Evolutionary conservation across 2,888 invertebrate species (phyloP).

Genomic region (Sinhomidia bicolor): DNA sequence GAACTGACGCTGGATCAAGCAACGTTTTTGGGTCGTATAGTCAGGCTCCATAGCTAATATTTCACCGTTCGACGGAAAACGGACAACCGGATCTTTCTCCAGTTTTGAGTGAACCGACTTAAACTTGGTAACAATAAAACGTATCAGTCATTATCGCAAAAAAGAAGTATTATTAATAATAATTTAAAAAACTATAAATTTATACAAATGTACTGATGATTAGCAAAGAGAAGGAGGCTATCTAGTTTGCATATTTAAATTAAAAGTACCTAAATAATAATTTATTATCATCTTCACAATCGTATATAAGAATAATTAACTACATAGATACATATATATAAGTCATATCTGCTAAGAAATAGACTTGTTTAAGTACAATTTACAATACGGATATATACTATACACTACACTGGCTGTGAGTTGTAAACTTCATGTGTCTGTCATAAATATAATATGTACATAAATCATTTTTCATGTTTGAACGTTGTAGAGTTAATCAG

Average conservation of each 20-base stretch:
- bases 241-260: neutral
- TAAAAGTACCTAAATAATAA: conserved; percentile 34
- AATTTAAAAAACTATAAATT: neutral
- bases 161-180: neutral
- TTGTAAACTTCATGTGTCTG: neutral
- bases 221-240: neutral
- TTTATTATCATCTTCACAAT: neutral
- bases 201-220: neutral
- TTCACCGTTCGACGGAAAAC: neutral
- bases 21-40: conserved; percentile 65
- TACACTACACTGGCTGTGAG: neutral
- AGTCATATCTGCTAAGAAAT: conserved; percentile 34
- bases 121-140: neutral
- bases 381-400: neutral
- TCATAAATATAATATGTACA: conserved; percentile 1
- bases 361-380: conserved; percentile 18
- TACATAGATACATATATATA: neutral
- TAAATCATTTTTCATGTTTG: conserved; percentile 36
- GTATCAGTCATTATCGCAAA: neutral
- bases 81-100: neutral
- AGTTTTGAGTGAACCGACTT: neutral
- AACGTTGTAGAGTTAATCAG: neutral
- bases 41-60: conserved; percentile 44
- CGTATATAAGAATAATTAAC: neutral
- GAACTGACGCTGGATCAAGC: conserved; percentile 64